Evolutionary conservation across 2,797 vertebrate species (phyloP), one percentile per base, ranked within the genome.

Genomic region (Chaenodraco wilsoni): DNA sequence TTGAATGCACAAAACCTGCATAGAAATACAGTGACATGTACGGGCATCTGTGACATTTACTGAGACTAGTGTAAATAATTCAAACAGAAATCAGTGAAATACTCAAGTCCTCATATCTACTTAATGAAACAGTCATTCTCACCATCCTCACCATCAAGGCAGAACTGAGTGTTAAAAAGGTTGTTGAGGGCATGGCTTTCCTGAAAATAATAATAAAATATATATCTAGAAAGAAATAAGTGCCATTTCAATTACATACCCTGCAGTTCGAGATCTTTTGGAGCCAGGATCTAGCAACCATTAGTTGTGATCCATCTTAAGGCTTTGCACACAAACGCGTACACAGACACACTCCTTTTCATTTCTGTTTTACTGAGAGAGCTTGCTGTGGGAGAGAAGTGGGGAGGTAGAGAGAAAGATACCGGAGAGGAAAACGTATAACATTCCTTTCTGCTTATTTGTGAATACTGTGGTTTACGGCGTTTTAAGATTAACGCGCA

Each of bases 311-410:
- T 81, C 58, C 69, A 78, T 84, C 66, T 78, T 68, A 65, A 81
- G 8, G 33, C 33, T 37, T 37, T 1, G 33, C 33, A 37, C 57
- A 52, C 15, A 43, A 11, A 74, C 37, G 37, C 14, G 55, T 13
- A 76, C 17, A 56, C 43, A 69, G 54, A 60, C 58, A 55, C 33
- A 65, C 43, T n/a, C 64, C 51, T 61, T 75, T 59, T 27, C 5
- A 27, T 80, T 50, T 54, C 69, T 79, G 74, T 51, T 76, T 81
- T 46, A 55, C 27, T 27, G 66, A 64, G 41, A 23, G 65, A 71
- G 79, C 69, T 86, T 83, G 72, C 87, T 84, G 74, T 80, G 68
- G 83, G 69, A 88, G 76, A 77, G 84, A 84, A 70, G 83, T 83
- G 78, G 76, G 55, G 67, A 74, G 50, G 65, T 19, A 69, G 60